A percentile compares a stretch with the other conserved stretches of the same genome.
phyloP scores from a whole-genome alignment of 2,797 vertebrate species.

The Bovichtus diacanthus region DNA sequence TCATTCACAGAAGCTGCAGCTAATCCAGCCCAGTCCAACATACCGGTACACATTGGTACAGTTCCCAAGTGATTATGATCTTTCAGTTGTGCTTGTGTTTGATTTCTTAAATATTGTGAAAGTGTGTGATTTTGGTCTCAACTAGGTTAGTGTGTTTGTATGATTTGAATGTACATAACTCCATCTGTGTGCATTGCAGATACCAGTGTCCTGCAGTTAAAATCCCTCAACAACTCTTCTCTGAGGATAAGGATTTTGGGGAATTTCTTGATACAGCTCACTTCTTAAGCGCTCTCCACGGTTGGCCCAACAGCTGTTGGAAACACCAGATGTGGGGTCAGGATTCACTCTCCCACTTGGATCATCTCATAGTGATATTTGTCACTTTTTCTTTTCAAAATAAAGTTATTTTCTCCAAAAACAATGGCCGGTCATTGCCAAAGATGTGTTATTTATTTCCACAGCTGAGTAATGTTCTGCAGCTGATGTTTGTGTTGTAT shows the following conservation, averaged over 20 bases:
- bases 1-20: neutral
- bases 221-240: constrained; percentile 36
- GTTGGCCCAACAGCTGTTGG: constrained; percentile 78
- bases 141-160: constrained; percentile 27
- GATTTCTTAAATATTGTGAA: no score
- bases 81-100: no score
- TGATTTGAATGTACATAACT: constrained; percentile 14
- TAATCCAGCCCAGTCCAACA: neutral
- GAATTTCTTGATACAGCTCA: constrained; percentile 55
- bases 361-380: constrained; percentile 45
- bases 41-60: neutral
- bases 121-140: no score
- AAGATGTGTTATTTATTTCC: constrained; percentile 13
- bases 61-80: no score
- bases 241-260: constrained; percentile 26
- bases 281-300: constrained; percentile 43
- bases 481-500: constrained; percentile 41
- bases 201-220: constrained; percentile 20
- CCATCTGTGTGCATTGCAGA: constrained; percentile 12
- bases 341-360: constrained; percentile 44
- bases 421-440: constrained; percentile 20
- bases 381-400: constrained; percentile 44
- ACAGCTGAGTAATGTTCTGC: constrained; percentile 44
- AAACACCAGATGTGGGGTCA: constrained; percentile 68
- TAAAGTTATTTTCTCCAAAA: constrained; percentile 56